A percentile compares a stretch with the other conserved stretches of the same genome.
Evolutionary conservation across 2,113 vertebrate genomes (phyloP).

Genomic region (Collichthys lucidus): DNA sequence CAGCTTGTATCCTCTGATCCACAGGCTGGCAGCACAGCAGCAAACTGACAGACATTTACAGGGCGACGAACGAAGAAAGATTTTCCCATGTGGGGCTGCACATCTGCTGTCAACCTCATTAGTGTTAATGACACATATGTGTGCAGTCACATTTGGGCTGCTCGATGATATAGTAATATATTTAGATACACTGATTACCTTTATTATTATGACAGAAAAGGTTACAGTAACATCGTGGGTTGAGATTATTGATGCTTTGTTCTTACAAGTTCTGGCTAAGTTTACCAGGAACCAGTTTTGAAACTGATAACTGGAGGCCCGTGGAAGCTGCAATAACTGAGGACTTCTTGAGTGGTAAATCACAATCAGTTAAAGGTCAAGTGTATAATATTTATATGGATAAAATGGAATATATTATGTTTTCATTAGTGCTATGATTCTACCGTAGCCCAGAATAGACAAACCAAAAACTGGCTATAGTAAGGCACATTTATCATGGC

Average conservation of each 20-base stretch:
- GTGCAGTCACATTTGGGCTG: slow-evolving; percentile 20
- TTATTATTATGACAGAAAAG: slow-evolving; percentile 34
- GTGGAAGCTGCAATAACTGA: not conserved
- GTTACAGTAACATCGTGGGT: not conserved
- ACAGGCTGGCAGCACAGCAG: not conserved
- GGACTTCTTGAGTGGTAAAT: not conserved
- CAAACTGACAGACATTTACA: slow-evolving; percentile 18
- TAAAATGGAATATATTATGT: too few species aligned
- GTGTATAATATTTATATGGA: too few species aligned
- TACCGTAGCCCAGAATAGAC: too few species aligned
- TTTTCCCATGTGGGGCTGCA: slow-evolving; percentile 29
- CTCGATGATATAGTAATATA: slow-evolving; percentile 26
- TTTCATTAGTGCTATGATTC: too few species aligned
- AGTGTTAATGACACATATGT: slow-evolving; percentile 49
- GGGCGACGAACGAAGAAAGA: slow-evolving; percentile 9
- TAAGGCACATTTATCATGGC: too few species aligned
- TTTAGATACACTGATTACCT: slow-evolving; percentile 26
- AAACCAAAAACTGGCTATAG: too few species aligned
- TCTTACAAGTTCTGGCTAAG: not conserved
- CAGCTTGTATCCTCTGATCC: not conserved
- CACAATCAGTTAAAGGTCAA: not conserved
- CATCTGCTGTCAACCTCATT: slow-evolving; percentile 62
- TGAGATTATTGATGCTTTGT: not conserved
- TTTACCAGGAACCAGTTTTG: not conserved
- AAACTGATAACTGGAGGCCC: not conserved